Base-by-base conservation (phyloP, 2,888 invertebrate genomes). In the Macrosiphum euphorbiae region DNA sequence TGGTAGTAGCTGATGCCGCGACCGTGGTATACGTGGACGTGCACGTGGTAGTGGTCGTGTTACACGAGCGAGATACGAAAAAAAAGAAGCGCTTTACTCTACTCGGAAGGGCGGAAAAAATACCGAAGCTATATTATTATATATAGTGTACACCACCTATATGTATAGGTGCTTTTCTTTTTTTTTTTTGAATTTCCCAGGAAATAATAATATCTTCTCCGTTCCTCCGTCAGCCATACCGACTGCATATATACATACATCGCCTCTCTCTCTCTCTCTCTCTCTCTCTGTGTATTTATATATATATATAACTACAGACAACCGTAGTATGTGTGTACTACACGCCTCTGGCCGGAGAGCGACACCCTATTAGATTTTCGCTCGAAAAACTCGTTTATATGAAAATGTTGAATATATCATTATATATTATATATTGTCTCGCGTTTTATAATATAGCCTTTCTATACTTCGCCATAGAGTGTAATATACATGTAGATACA, bases 311-410 rank as follows among this genome's bases (percentile, higher is more conserved):
- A 44, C 44, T 44, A 44, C 44, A 44, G 13, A 52, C 13, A 16
- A 52, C 52, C 16, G 11, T 16, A 16, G 11, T 16, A 16, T 55
- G 20, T 55, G 4, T 20, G 20, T 55, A 55, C 41, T 86, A 13
- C 87, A 50, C 87, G 87, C 87, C 87, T n/a, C n/a, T 50, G 87
- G 50, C 55, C 41, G 41, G 61, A 78, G 78, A 78, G 78, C 78
- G 78, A 28, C 16, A 86, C 28, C 41, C 44, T 55, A 84, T 88
- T 93, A 89, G 92, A 55, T 89, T 55, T 89, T 55, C 84, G 52
- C 55, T 58, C n/a, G 84, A 44, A 89, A 93, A 92, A 92, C 92
- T 92, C 84, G 55, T 92, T 93, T 93, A 89, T 89, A 93, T 84
- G 89, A 89, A 93, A 93, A 93, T 84, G 89, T 89, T 85, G 78